Conservation (phyloP, 2,888 invertebrate genomes). For the Dasysyrphus albostriatus region DNA sequence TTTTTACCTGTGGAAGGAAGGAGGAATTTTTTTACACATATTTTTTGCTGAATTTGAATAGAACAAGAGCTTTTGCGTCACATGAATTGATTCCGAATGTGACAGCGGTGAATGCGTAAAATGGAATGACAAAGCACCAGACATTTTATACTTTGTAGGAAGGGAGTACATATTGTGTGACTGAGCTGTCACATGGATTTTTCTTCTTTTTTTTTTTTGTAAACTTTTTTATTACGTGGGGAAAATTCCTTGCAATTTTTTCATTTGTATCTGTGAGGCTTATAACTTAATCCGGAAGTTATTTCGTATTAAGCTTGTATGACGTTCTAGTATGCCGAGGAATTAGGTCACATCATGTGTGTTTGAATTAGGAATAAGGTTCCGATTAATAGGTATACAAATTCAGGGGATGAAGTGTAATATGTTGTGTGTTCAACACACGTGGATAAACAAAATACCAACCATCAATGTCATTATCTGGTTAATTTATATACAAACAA, state of each 20-base stretch:
- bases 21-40: conserved; percentile 35
- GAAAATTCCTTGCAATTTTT: conserved; percentile 51
- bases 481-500: conserved; percentile 11
- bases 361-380: conserved; percentile 26
- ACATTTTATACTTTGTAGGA: conserved; percentile 4
- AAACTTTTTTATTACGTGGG: neutral
- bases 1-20: conserved; percentile 42
- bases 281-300: conserved; percentile 51
- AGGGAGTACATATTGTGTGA: neutral
- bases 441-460: conserved; percentile 18
- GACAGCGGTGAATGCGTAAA: conserved; percentile 68
- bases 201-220: conserved; percentile 5
- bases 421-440: conserved; percentile 2
- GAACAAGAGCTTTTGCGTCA: conserved; percentile 30
- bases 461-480: conserved; percentile 14
- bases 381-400: neutral
- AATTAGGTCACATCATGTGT: conserved; percentile 33
- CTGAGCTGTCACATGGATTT: conserved; percentile 58
- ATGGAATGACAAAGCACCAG: conserved; percentile 25
- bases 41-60: conserved; percentile 36
- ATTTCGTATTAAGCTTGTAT: conserved; percentile 6
- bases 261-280: conserved; percentile 12
- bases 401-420: neutral
- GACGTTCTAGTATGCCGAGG: conserved; percentile 8
- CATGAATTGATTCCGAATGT: conserved; percentile 66